Evolutionary conservation across 92 coral and sea anemone genomes (phyloP), one percentile per base, ranked within the genome.

Genomic region (Virgularia gustaviana): DNA sequence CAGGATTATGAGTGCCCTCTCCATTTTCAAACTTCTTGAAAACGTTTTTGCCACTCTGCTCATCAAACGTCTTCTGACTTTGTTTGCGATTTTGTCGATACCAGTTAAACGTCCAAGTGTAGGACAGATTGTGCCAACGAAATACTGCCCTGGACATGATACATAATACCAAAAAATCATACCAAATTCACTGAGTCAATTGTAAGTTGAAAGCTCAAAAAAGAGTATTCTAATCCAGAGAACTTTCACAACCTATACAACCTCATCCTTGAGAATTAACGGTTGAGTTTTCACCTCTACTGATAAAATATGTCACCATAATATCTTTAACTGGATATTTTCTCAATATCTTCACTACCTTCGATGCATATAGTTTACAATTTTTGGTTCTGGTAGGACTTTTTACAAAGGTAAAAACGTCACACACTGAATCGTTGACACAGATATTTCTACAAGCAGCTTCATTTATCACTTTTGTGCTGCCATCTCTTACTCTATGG

Each of bases 91-190:
- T 45, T 83, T 79, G 63, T 83, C 77, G 36, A 77, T 27, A 5
- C 87, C 83, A 5, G 87, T 83, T 0, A 83, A 39, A 19, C 87
- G 79, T 15, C 83, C 87, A 11, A 83, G 79, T 30, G 79, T 78
- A 39, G 83, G 0, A 58, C 68, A 11, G 83, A 60, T 49, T 83
- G 87, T n/a, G 87, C 32, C 31, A 83, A 49, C 0, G 83, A 52
- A 43, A 83, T 62, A 13, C 59, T 56, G 0, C 85, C 85, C 0
- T 66, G 76, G 29, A 81, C 30, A 49, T 78, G 42, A 24, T 78
- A 77, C 29, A n/a, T n/a, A n/a, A n/a, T n/a, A n/a, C n/a, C n/a
- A n/a, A n/a, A n/a, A n/a, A n/a, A n/a, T n/a, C n/a, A n/a, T n/a
- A n/a, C n/a, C n/a, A n/a, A n/a, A n/a, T n/a, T n/a, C n/a, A n/a